Evolutionary conservation across 1,140 invertebrate genomes (phyloP), one percentile per base, ranked within the genome.

Genomic region (Anastatus disparis): DNA sequence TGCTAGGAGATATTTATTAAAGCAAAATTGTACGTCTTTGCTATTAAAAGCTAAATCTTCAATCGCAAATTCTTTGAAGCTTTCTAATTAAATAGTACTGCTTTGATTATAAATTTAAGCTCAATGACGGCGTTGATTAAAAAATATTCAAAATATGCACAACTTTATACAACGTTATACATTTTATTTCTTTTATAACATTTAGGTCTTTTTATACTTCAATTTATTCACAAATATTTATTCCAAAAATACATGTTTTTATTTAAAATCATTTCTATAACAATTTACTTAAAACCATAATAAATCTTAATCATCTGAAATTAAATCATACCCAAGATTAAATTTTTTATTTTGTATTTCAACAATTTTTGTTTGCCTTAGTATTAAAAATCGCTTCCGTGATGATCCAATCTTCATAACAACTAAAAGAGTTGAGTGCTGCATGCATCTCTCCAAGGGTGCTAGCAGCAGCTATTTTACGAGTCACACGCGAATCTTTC

Each of bases 21-120:
- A 20, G 15, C 13, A n/a, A 8, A 46, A 67, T 48, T 29, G 38
- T 27, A 15, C 6, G 50, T 26, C 15, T 31, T 42, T 13, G 13
- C 13, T 40, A 3, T 12, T 10, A 27, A 53, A 29, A 22, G 38
- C 52, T 44, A 56, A 66, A 56, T 66, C 63, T 56, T n/a, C n/a
- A n/a, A n/a, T n/a, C n/a, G n/a, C 52, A 20, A 40, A 65, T 65
- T 65, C 61, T 24, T 27, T 15, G 29, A 13, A 31, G 42, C 29
- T 44, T 58, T 71, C 50, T 26, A 46, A 29, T 55, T 55, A 26
- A 38, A 35, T 26, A 40, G 59, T 48, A 56, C 15, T 10, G 62
- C 68, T 75, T 73, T 59, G 48, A 53, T 66, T 53, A 76, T 76
- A 71, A 74, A 74, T 76, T 70, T 38, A 68, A 59, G 62, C 70